Evolutionary conservation across 1,140 invertebrate species (phyloP).

Genomic region (Eurosta solidaginis): DNA sequence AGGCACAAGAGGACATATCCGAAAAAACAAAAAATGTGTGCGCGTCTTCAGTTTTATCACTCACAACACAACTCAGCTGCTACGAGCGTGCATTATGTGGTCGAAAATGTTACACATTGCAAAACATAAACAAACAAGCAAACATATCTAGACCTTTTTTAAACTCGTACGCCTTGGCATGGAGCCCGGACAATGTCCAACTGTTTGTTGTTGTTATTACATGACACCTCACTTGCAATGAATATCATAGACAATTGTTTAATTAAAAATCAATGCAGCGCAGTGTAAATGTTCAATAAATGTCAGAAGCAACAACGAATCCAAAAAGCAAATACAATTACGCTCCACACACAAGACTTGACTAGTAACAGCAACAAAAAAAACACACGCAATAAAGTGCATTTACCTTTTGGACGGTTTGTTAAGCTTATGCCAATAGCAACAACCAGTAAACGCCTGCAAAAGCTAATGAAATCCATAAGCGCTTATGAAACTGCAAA

Average conservation of each 20-base stretch:
- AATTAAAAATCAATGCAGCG: neutral
- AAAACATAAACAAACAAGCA: neutral
- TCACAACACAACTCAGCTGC: neutral
- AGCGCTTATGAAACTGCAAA: neutral
- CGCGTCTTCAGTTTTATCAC: too few relatives aligned
- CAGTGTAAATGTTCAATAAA: slow-evolving; percentile 15
- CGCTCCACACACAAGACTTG: neutral
- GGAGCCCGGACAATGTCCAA: neutral
- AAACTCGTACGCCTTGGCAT: neutral
- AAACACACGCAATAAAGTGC: neutral
- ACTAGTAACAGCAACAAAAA: neutral
- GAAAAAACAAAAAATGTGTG: too few relatives aligned
- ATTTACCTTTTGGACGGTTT: slow-evolving; percentile 3
- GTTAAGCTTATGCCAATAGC: neutral
- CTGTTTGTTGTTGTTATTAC: too few relatives aligned
- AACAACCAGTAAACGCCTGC: neutral
- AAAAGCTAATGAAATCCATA: neutral
- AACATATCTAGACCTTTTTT: neutral
- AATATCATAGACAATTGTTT: neutral
- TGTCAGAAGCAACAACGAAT: neutral
- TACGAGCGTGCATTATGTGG: neutral
- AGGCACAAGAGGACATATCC: too few relatives aligned
- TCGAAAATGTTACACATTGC: neutral
- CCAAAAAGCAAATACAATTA: neutral
- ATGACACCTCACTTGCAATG: neutral